phyloP scores from a whole-genome alignment of 2,797 vertebrate genomes.

The Scarus forsteni region DNA sequence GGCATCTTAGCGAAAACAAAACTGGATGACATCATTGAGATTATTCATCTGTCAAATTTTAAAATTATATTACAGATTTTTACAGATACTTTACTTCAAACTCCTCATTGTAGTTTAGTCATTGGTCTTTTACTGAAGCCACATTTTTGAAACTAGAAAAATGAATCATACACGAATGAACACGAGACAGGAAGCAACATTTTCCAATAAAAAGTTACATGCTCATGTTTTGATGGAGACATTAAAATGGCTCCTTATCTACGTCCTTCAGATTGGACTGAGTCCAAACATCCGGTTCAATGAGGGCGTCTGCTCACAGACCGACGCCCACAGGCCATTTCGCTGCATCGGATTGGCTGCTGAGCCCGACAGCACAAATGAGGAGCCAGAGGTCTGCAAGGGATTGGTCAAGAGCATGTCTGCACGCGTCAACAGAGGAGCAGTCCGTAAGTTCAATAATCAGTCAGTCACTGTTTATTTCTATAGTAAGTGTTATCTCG shows the following conservation, averaged over 20 bases:
- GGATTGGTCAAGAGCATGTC: slow-evolving; percentile 87
- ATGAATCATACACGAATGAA: no score
- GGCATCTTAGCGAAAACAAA: no score
- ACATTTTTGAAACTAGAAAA: no score
- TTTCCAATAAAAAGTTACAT: no score
- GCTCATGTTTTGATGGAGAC: not conserved
- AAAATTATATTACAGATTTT: no score
- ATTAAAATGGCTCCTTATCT: no score
- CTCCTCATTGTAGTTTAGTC: not conserved
- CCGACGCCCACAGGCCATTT: slow-evolving; percentile 81
- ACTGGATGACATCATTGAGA: no score
- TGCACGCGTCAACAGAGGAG: slow-evolving; percentile 86
- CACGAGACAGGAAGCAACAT: not conserved
- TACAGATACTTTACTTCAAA: no score
- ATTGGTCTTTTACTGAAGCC: no score
- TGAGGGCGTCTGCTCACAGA: slow-evolving; percentile 85
- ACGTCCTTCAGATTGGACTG: slow-evolving; percentile 84
- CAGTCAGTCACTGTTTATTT: no score
- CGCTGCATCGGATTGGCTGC: slow-evolving; percentile 84
- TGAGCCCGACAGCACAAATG: slow-evolving; percentile 66
- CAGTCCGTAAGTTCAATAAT: slow-evolving; percentile 80
- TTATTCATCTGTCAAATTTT: no score
- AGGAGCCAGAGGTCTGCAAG: slow-evolving; percentile 78
- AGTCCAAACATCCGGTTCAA: slow-evolving; percentile 85
- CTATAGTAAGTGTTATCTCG: no score